Evolutionary conservation across 2,888 invertebrate species (phyloP).

Genomic region (Lepidonotus clava): DNA sequence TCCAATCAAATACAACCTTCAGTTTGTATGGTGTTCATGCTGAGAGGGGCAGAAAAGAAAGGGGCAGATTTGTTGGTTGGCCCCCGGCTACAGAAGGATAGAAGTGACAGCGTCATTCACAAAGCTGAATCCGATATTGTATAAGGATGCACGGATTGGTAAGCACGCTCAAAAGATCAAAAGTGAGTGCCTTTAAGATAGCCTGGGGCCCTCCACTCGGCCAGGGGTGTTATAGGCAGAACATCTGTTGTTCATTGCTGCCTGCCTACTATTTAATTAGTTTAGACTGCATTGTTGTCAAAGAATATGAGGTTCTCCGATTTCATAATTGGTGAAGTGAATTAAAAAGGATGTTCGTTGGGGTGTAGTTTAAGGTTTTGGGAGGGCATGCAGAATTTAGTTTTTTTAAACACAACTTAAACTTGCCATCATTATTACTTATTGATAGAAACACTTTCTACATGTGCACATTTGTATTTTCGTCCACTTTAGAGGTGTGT

Average conservation of each 20-base stretch:
- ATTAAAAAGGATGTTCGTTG: too few relatives aligned
- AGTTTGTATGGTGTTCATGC: too few relatives aligned
- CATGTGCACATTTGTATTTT: too few relatives aligned
- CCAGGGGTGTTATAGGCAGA: neutral
- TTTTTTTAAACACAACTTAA: too few relatives aligned
- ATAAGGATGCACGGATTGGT: neutral
- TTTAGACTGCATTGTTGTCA: neutral
- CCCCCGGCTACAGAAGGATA: neutral
- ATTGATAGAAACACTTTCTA: too few relatives aligned
- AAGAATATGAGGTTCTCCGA: too few relatives aligned
- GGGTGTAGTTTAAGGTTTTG: too few relatives aligned
- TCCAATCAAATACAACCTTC: neutral
- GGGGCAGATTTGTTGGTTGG: neutral
- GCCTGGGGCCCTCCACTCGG: neutral
- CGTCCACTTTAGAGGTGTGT: too few relatives aligned
- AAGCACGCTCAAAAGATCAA: constrained; percentile 41
- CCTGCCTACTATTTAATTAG: neutral
- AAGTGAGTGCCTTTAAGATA: constrained; percentile 2
- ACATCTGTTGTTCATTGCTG: constrained; percentile 45
- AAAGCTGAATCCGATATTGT: constrained; percentile 20
- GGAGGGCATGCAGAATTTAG: too few relatives aligned
- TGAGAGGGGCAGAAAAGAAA: neutral
- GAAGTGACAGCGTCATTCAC: constrained; percentile 10
- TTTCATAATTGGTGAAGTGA: too few relatives aligned
- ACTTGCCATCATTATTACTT: too few relatives aligned